phyloP scores from a whole-genome alignment of 2,797 vertebrate species.

The Channa striata region DNA sequence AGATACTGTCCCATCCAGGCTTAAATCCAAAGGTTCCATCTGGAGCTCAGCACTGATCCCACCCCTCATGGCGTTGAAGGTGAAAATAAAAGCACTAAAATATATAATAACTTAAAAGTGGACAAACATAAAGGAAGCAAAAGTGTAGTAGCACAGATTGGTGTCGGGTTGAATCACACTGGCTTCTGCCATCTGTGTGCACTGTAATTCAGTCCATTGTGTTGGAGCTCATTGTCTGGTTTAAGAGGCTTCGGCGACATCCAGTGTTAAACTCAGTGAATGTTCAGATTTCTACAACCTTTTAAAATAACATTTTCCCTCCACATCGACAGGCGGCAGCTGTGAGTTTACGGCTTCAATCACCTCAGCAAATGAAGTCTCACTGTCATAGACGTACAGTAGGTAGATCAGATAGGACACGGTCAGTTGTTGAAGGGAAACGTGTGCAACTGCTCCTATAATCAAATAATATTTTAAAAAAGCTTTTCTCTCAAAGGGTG shows the following conservation, averaged over 20 bases:
- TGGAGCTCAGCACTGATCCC: constrained; percentile 36
- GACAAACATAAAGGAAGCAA: neutral
- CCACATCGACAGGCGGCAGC: constrained; percentile 51
- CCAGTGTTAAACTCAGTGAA: constrained; percentile 1
- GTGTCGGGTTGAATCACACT: neutral
- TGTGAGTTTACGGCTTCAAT: neutral
- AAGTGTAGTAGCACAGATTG: neutral
- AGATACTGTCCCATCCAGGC: constrained; percentile 7
- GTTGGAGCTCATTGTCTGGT: neutral
- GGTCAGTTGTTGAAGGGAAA: neutral
- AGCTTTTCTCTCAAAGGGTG: too few relatives aligned
- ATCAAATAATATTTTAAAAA: too few relatives aligned
- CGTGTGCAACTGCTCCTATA: too few relatives aligned
- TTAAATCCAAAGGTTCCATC: constrained; percentile 32
- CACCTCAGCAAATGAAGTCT: neutral
- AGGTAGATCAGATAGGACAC: constrained; percentile 7
- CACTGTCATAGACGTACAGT: constrained; percentile 8
- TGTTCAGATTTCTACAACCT: neutral
- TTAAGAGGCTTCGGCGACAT: constrained; percentile 39
- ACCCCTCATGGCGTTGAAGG: constrained; percentile 17
- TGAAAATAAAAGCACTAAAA: constrained; percentile 16
- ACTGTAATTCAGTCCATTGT: neutral
- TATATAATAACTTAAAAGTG: neutral
- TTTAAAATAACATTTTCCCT: neutral
- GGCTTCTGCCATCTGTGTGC: neutral